Percentiles rank a stretch among this genome's conserved stretches.
Evolutionary conservation across 2,113 vertebrate species (phyloP).

Genomic region (Uropsilus gracilis): DNA sequence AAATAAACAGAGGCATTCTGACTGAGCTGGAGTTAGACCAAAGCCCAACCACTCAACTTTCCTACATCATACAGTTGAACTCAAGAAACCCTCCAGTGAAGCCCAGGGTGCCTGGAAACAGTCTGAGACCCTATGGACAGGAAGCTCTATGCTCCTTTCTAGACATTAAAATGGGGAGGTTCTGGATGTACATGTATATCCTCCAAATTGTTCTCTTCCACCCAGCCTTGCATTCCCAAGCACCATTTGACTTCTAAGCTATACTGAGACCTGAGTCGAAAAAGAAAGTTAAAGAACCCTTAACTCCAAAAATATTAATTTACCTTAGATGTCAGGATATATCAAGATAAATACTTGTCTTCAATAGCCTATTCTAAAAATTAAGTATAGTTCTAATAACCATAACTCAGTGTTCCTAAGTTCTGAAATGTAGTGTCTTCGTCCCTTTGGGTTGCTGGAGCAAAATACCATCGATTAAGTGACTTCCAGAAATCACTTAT

Average conservation of each 20-base stretch:
- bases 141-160: background rate
- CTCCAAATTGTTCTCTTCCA: background rate
- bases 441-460: background rate
- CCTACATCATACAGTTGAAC: background rate
- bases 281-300: background rate
- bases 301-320: background rate
- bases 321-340: background rate
- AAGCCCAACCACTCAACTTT: background rate
- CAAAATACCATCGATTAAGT: background rate
- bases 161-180: background rate
- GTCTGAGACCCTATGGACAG: background rate
- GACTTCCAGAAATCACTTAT: background rate
- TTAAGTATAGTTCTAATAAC: background rate
- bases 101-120: background rate
- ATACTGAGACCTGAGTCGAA: background rate
- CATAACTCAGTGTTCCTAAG: background rate
- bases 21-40: background rate
- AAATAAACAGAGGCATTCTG: background rate
- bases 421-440: background rate
- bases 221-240: background rate
- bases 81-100: background rate
- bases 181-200: accelerated
- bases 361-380: conserved; percentile 38
- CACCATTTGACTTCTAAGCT: background rate
- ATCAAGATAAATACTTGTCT: background rate